These are phyloP conservation scores for Sylvicola cinctus DNA, from an alignment of 2,888 invertebrate genomes.

Conservation along the genomic window DNA sequence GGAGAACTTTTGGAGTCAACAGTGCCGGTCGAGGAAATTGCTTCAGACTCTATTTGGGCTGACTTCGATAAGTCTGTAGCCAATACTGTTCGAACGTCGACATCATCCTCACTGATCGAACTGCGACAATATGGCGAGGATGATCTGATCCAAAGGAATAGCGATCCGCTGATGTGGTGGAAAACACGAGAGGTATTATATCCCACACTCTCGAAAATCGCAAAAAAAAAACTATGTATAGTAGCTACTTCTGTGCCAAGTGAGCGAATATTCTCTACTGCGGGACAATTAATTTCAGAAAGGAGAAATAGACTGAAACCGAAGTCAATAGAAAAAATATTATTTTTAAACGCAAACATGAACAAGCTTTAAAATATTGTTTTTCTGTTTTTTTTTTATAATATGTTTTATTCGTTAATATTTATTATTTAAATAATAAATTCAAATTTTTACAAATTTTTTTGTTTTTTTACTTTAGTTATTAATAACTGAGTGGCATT, in stretches of 20 bases:
- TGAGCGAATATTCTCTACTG: constrained; percentile 5
- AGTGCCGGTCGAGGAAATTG: neutral
- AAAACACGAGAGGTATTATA: neutral
- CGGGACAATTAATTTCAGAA: constrained; percentile 3
- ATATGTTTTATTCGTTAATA: too few relatives aligned
- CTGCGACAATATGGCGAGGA: neutral
- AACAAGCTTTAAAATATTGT: too few relatives aligned
- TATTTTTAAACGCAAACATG: constrained; percentile 3
- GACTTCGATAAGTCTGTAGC: neutral
- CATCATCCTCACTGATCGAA: neutral
- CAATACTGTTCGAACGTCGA: neutral
- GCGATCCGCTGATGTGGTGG: constrained; percentile 5
- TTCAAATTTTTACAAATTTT: too few relatives aligned
- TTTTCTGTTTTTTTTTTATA: too few relatives aligned
- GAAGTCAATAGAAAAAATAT: neutral
- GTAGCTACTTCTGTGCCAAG: constrained; percentile 1
- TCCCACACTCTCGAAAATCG: neutral
- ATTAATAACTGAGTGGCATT: too few relatives aligned
- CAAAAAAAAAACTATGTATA: constrained; percentile 1
- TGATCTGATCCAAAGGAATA: neutral
- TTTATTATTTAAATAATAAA: too few relatives aligned
- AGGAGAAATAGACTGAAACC: constrained; percentile 4
- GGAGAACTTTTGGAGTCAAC: neutral
- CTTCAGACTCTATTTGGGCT: neutral
- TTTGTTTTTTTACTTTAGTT: too few relatives aligned